These are phyloP conservation scores for Lepeophtheirus salmonis DNA, from an alignment of 1,140 invertebrate genomes.

Conservation along the genomic window DNA sequence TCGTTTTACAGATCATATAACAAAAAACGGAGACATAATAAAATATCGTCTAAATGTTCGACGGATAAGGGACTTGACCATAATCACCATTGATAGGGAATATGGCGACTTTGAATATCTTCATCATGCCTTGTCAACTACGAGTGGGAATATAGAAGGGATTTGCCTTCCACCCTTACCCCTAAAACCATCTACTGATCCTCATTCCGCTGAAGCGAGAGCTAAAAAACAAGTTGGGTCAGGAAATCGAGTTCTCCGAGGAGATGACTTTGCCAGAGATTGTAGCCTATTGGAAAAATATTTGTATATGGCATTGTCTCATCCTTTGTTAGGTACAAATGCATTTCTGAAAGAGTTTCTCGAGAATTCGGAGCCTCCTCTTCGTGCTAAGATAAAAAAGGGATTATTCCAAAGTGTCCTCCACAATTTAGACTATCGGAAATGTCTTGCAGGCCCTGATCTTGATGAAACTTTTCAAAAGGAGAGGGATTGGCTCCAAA, in stretches of 20 bases:
- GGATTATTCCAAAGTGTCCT: not conserved
- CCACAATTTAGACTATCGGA: not conserved
- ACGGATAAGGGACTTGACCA: not conserved
- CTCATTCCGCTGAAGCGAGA: not conserved
- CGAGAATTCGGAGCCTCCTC: not conserved
- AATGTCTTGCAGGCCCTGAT: not conserved
- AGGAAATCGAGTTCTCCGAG: not conserved
- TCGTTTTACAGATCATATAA: not conserved
- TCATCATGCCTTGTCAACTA: not conserved
- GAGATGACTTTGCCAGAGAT: not conserved
- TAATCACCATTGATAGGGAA: not conserved
- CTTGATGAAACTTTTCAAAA: not conserved
- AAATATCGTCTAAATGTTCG: not conserved
- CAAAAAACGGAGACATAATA: not conserved
- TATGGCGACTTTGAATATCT: not conserved
- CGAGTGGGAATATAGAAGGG: not conserved
- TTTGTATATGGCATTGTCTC: not conserved
- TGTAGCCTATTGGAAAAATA: not conserved
- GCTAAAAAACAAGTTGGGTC: not conserved
- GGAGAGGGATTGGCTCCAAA: not conserved
- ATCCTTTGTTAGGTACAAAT: not conserved
- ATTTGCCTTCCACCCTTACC: not conserved
- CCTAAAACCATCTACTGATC: not conserved
- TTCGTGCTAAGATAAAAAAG: not conserved
- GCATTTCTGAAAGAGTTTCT: not conserved